These are phyloP conservation scores for Listrodromus nycthemerus DNA, from an alignment of 2,888 invertebrate species.

Conservation along the genomic window DNA sequence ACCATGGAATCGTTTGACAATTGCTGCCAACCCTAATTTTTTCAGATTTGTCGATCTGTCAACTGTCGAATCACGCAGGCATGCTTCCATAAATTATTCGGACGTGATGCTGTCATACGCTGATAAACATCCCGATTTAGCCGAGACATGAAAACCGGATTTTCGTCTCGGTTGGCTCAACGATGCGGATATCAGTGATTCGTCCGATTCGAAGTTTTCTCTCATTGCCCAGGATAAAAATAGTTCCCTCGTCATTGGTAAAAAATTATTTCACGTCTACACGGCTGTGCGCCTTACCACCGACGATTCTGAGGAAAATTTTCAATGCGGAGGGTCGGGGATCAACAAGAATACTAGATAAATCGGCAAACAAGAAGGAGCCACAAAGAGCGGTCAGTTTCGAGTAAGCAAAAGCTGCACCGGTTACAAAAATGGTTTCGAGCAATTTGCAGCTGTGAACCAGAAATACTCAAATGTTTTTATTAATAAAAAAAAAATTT, in stretches of 20 bases:
- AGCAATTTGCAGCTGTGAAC: not conserved
- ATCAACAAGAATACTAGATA: slow-evolving; percentile 60
- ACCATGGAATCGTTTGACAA: slow-evolving; percentile 77
- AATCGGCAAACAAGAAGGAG: slow-evolving; percentile 64
- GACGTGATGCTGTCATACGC: slow-evolving; percentile 44
- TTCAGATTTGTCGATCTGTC: slow-evolving; percentile 38
- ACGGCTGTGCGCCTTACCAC: slow-evolving; percentile 58
- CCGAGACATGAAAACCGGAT: slow-evolving; percentile 22
- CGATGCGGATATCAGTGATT: slow-evolving; percentile 55
- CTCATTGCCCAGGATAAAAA: slow-evolving; percentile 9
- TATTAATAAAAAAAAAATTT: not conserved
- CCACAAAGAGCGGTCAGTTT: slow-evolving; percentile 75
- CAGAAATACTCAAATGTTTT: not conserved
- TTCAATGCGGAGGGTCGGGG: slow-evolving; percentile 56
- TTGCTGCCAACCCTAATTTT: slow-evolving; percentile 55
- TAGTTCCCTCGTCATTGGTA: not conserved
- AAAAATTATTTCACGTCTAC: slow-evolving; percentile 46
- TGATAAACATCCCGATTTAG: not conserved
- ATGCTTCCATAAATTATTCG: slow-evolving; percentile 3
- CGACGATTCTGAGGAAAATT: slow-evolving; percentile 72
- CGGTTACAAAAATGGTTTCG: not conserved
- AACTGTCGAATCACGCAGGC: slow-evolving; percentile 27
- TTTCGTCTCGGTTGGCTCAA: slow-evolving; percentile 28
- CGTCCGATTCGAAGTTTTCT: slow-evolving; percentile 60
- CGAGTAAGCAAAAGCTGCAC: slow-evolving; percentile 71